Base-by-base conservation (phyloP, 2,888 invertebrate species). In the Aphodius granarius region DNA sequence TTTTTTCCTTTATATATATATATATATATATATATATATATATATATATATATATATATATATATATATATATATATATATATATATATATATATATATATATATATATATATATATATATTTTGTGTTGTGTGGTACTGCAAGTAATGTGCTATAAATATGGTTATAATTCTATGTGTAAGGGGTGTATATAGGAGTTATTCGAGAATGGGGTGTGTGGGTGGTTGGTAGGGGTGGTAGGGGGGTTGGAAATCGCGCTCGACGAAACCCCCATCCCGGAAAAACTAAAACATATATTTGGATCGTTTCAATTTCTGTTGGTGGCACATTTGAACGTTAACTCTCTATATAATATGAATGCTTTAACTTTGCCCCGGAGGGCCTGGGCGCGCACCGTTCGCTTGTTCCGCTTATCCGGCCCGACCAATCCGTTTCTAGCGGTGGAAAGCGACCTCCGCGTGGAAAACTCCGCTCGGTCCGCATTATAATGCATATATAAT, bases 401-500 rank as follows among this genome's bases (percentile, higher is more conserved):
- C 65, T 65, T 83, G 84, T 84, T 81, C 77, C 82, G 84, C 72
- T 63, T 84, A 43, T 81, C 80, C 68, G 21, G n/a, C 20, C 68
- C 20, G 84, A 79, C 81, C 87, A 84, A 82, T 79, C 81, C 82
- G 81, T 82, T 85, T 82, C 81, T 85, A 82, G 79, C 65, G 78
- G 71, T 77, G 77, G 73, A 76, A 81, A 80, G 78, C 84, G 83
- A 81, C 80, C 74, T 74, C 77, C 77, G 68, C 74, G 78, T 76
- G 80, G 81, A 81, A 79, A 80, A 81, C 13, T 79, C 77, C 81
- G 79, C 79, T 80, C 83, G 86, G 85, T 78, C 84, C 81, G 83
- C 86, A 85, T 85, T 86, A 86, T 86, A 86, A 87, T 87, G 86
- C 87, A 87, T 87, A 86, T 86, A 86, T 87, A 86, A 87, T 86